phyloP scores from a whole-genome alignment of 2,888 invertebrate species.

The Lasioglossum malachurum region DNA sequence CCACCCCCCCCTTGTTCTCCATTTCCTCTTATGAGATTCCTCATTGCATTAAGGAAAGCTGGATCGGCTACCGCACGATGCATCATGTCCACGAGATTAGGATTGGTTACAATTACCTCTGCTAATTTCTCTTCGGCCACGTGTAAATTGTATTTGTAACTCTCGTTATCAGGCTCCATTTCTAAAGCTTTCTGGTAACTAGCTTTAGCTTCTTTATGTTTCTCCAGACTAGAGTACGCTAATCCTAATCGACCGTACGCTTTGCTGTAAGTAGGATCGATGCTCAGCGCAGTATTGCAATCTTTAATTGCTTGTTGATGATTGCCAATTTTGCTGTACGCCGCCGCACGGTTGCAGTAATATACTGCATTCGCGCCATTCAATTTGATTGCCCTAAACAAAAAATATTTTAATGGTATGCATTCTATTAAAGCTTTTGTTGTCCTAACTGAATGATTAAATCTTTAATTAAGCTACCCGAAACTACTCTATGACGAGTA shows the following conservation, averaged over 20 bases:
- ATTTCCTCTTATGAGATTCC: conserved; percentile 86
- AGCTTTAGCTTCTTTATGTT: conserved; percentile 93
- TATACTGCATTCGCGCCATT: conserved; percentile 96
- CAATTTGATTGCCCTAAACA: conserved; percentile 92
- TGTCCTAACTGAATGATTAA: neutral
- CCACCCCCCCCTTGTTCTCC: conserved; percentile 77
- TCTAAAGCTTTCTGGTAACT: conserved; percentile 95
- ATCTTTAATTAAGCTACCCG: neutral
- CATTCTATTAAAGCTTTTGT: neutral
- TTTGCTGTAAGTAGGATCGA: conserved; percentile 97
- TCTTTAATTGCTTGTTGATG: conserved; percentile 95
- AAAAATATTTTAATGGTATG: conserved; percentile 24
- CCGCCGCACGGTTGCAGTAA: conserved; percentile 99
- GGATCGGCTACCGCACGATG: conserved; percentile 94
- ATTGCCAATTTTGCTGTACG: conserved; percentile 95
- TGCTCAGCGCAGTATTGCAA: conserved; percentile 94
- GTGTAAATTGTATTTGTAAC: conserved; percentile 94
- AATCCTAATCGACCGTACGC: conserved; percentile 96
- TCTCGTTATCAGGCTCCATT: conserved; percentile 96
- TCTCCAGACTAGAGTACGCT: conserved; percentile 93
- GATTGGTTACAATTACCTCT: conserved; percentile 88
- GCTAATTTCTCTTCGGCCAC: conserved; percentile 90
- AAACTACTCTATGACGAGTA: neutral
- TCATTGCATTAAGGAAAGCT: conserved; percentile 91
- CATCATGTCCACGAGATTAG: conserved; percentile 93